Base-by-base conservation (phyloP, 2,797 vertebrate genomes). In the Onychomys arenicola region DNA sequence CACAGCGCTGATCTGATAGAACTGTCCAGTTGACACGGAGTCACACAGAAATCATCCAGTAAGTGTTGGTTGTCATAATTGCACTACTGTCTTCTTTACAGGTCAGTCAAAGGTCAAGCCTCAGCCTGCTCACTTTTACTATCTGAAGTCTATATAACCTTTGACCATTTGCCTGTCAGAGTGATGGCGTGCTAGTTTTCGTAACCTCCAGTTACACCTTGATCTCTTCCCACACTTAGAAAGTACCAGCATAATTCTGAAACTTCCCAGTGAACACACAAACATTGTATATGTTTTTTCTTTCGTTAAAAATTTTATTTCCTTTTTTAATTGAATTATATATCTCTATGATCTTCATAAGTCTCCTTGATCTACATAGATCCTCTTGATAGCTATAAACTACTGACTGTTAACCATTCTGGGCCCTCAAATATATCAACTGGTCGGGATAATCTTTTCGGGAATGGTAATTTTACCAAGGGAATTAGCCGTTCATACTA, bases 151-250 rank as follows among this genome's bases (percentile, higher is more conserved):
- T 92, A 67, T 75, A n/a, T 85, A 92, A 96, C 57, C 37, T 76
- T 94, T 93, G 46, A 95, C 71, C 59, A 55, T 69, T 59, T 94
- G 40, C 67, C 77, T 96, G 61, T n/a, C 67, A 82, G 19, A 27
- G 49, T 83, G 49, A 85, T 69, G 16, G 3, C 55, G 69, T 75
- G 46, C 59, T 84, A 37, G 63, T 93, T 95, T 96, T 95, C 34
- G 27, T 92, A 91, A 71, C 43, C 69, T 83, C 4, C 84, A 55
- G 67, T 93, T 93, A 59, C 63, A 87, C 61, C 19, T 90, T 83
- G 43, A 96, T 95, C 57, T 92, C 57, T 90, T 93, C 71, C 40
- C 71, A 94, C 65, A 49, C 92, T 95, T 83, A 95, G 19, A 97
- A 97, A 88, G 84, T 93, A 95, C 77, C 61, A 49, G 59, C 77